A percentile compares a stretch with the other conserved stretches of the same genome.
These are phyloP conservation scores for Serilophus lunatus DNA, from an alignment of 2,113 vertebrate species.

Conservation along the genomic window DNA sequence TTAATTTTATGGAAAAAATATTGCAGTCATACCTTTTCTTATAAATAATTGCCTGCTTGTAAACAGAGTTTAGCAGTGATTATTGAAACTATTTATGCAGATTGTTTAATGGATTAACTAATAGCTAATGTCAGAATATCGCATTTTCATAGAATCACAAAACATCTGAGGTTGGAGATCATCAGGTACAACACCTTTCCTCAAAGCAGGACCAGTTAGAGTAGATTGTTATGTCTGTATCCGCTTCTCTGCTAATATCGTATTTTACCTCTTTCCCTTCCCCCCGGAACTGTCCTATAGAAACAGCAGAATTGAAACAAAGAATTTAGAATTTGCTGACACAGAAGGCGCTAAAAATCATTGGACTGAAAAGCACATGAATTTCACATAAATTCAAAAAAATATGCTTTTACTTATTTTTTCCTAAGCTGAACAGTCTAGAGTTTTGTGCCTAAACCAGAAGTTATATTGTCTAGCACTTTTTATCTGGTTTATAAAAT, in stretches of 20 bases:
- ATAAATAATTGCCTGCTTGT: not conserved
- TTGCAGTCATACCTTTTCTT: not conserved
- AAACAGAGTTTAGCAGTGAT: not conserved
- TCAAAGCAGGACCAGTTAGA: not conserved
- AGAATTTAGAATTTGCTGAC: not conserved
- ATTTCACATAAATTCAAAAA: not conserved
- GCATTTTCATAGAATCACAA: not conserved
- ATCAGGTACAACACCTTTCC: not conserved
- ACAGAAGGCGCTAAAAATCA: not conserved
- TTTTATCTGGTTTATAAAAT: not conserved
- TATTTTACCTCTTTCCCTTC: not conserved
- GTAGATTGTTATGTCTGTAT: not conserved
- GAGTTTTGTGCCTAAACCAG: not conserved
- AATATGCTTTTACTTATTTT: not conserved
- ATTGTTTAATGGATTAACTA: not conserved
- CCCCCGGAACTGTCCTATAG: not conserved
- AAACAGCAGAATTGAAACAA: not conserved
- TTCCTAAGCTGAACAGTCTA: rapidly evolving
- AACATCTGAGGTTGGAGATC: not conserved
- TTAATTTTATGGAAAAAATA: not conserved
- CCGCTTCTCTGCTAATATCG: rapidly evolving
- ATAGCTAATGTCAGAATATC: not conserved
- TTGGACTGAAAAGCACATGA: rapidly evolving
- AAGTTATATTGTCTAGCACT: not conserved
- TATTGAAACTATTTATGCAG: not conserved